Evolutionary conservation across 2,113 vertebrate genomes (phyloP), one percentile per base, ranked within the genome.

Genomic region (Dendrocopos noguchii): DNA sequence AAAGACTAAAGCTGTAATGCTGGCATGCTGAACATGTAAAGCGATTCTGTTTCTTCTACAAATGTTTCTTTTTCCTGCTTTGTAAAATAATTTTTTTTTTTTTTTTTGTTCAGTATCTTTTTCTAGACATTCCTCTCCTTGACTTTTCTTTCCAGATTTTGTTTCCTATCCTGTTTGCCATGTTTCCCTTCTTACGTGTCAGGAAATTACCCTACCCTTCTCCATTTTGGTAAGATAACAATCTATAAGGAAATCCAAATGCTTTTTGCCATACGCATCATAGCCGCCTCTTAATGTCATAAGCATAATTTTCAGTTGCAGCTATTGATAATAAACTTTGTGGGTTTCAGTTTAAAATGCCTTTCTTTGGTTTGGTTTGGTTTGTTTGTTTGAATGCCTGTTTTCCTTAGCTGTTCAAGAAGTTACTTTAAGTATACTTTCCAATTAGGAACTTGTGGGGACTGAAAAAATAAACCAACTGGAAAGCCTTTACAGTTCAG

Each of bases 81-180:
- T 98, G 97, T 98, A 92, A 97, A 97, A 95, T 97, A 97, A 95
- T 97, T 97, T 98, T 94, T n/a, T n/a, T n/a, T n/a, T n/a, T n/a
- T n/a, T n/a, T n/a, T 98, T 98, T 97, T 93, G 94, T 97, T 98
- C 96, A 95, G 97, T 96, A 96, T 97, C 97, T 98, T 97, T 97
- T 98, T 97, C 98, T 98, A 98, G 97, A 98, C 97, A 97, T 97
- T 98, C 97, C 97, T 98, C 97, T 98, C 97, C 98, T 98, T 98
- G 97, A 96, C 98, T 98, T 98, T 98, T 98, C 98, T 98, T 98
- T 98, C 98, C 98, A 98, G 98, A 98, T 98, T 98, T 98, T 98
- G 97, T 98, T 98, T 98, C 98, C 98, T 98, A 98, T 98, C 98
- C 98, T 98, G 98, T 98, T 98, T 98, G 98, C 97, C 98, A 98